Conservation (phyloP, 2,888 invertebrate species). For the Acanthoscelides obtectus region DNA sequence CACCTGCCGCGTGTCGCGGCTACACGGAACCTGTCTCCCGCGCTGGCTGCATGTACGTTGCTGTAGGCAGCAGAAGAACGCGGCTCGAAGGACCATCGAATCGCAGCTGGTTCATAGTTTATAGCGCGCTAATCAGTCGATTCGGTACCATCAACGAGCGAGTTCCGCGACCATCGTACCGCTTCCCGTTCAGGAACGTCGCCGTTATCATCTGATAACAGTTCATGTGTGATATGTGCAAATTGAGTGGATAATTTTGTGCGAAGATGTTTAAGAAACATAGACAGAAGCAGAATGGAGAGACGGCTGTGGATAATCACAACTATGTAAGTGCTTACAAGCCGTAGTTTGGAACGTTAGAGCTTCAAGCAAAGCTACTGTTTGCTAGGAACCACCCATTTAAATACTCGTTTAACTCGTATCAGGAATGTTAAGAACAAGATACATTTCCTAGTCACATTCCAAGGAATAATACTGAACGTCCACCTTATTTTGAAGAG, state of each 20-base stretch:
- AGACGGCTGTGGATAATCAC: conserved; percentile 9
- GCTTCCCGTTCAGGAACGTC: not conserved
- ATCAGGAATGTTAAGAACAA: no score
- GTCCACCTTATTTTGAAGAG: no score
- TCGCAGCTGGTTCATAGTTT: not conserved
- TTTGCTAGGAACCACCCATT: no score
- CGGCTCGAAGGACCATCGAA: no score
- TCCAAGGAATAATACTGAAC: no score
- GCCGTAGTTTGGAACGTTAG: no score
- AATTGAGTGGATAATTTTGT: not conserved
- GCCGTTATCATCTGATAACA: not conserved
- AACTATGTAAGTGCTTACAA: conserved; percentile 10
- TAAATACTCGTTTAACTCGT: no score
- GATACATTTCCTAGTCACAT: no score
- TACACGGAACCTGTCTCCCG: not conserved
- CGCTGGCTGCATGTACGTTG: not conserved
- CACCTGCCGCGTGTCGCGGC: not conserved
- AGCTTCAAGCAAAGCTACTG: no score
- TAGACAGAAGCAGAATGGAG: conserved; percentile 20
- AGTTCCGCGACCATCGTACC: not conserved
- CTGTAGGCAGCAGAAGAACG: not conserved
- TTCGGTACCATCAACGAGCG: not conserved
- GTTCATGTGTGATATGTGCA: not conserved
- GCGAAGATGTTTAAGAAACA: conserved; percentile 31
- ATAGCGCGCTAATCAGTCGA: not conserved